Base-by-base conservation (phyloP, 2,797 vertebrate genomes). In the Aeoliscus strigatus region DNA sequence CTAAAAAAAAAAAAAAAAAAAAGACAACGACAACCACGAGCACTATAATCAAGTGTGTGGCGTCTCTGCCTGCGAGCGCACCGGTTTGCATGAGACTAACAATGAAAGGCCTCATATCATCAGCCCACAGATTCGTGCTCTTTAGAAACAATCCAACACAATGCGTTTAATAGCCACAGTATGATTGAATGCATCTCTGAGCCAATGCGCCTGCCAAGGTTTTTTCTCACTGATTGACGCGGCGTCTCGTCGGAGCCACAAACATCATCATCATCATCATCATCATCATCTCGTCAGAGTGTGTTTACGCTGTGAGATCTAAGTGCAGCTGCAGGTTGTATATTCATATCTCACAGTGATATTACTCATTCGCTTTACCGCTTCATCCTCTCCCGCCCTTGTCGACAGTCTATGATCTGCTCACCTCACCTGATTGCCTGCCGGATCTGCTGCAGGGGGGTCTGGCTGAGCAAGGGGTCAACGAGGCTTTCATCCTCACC, bases 401-500 rank as follows among this genome's bases (percentile, higher is more conserved):
- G 58, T 66, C 61, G 43, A 35, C 79, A 99, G 96, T 97, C 61
- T 93, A 96, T 46, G 93, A 99, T 83, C 91, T 99, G 56, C 91
- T 96, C 66, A 89, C 79, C 0, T 90, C 91, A 63, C 79, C 92
- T 9, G 91, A 91, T 60, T 93, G 93, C 75, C 78, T 91, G 72
- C 87, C 90, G 4, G 82, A 84, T 37, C 70, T 91, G 51, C 84
- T 97, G 52, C 90, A 94, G 65, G 89, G 92, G 27, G 78, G 89
- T 23, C 77, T 97, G 45, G 86, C 86, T 2, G 90, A 90, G 64
- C 87, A 93, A 61, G 79, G 68, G 2, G 71, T 92, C 55, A 88
- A 91, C 21, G 94, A 97, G 8, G 80, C 91, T 1, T 97, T 92
- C 30, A 65, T 98, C 40, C 88, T 97, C 8, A 73, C 90, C 12